Evolutionary conservation across 2,888 invertebrate species (phyloP).

Genomic region (Cheilosia vernalis): DNA sequence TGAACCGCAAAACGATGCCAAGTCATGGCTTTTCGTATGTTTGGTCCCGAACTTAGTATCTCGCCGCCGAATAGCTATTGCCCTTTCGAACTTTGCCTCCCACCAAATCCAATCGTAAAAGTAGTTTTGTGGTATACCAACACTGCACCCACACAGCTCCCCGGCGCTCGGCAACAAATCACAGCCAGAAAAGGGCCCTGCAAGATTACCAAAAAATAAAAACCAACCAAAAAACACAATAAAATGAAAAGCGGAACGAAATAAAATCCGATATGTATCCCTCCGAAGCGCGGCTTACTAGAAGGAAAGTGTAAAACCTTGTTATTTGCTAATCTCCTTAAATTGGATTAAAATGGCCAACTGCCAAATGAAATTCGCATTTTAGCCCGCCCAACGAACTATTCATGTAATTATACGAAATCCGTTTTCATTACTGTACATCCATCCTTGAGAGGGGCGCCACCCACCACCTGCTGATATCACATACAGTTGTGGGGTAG

Average conservation of each 20-base stretch:
- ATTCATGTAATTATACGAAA: constrained; percentile 75
- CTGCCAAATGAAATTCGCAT: constrained; percentile 76
- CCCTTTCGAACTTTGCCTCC: constrained; percentile 60
- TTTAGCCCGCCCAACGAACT: constrained; percentile 73
- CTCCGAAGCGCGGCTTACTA: constrained; percentile 68
- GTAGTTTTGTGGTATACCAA: constrained; percentile 57
- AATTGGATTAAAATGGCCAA: constrained; percentile 76
- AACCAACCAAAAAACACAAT: constrained; percentile 18
- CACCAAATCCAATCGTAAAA: constrained; percentile 70
- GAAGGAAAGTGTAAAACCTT: constrained; percentile 73
- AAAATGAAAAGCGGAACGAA: constrained; percentile 24
- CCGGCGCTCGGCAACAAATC: background rate
- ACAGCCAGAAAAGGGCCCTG: constrained; percentile 43
- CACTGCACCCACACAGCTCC: constrained; percentile 21
- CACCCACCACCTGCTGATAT: constrained; percentile 20
- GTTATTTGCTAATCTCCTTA: constrained; percentile 75
- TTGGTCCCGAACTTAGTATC: constrained; percentile 40
- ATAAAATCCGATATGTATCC: constrained; percentile 62
- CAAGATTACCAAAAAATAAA: constrained; percentile 24
- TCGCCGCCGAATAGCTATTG: constrained; percentile 16
- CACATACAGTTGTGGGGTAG: background rate
- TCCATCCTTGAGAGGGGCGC: constrained; percentile 15
- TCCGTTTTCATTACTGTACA: constrained; percentile 73
- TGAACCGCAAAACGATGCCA: constrained; percentile 69
- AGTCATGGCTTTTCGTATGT: constrained; percentile 59